phyloP scores from a whole-genome alignment of 2,888 invertebrate genomes.

The Pilophorus perplexus region DNA sequence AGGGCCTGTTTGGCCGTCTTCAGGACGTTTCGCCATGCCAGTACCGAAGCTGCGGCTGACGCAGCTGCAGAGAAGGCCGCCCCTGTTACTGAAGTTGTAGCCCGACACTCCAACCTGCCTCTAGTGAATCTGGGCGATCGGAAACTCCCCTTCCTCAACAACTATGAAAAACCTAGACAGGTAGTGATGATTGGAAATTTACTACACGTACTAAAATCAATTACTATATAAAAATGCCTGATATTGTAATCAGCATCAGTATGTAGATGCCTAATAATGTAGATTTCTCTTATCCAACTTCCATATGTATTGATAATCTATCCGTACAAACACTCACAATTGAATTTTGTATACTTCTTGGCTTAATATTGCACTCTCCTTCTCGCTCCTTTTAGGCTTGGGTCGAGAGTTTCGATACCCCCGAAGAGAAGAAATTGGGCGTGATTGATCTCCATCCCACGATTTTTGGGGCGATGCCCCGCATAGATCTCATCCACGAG shows the following conservation, averaged over 20 bases:
- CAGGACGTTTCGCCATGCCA: no score
- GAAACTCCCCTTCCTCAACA: conserved; percentile 13
- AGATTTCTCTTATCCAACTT: neutral
- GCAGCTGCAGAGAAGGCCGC: no score
- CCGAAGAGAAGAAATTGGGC: conserved; percentile 75
- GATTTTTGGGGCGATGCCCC: conserved; percentile 76
- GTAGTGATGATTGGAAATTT: neutral
- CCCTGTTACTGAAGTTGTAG: no score
- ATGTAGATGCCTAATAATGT: neutral
- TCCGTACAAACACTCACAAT: no score
- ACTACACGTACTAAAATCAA: neutral
- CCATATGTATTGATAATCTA: no score
- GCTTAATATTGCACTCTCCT: no score
- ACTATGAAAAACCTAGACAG: conserved; percentile 30
- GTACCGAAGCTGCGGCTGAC: no score
- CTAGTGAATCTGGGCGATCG: conserved; percentile 23
- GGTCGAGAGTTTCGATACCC: conserved; percentile 78
- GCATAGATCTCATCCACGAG: conserved; percentile 80
- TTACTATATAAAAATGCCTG: neutral
- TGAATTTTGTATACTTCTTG: no score
- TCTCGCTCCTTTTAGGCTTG: no score
- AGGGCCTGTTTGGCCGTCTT: no score
- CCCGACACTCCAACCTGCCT: no score
- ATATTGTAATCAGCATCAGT: neutral
- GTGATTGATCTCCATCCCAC: conserved; percentile 86